These are phyloP conservation scores for Uropetala carovei DNA, from an alignment of 2,888 invertebrate species.

Conservation along the genomic window DNA sequence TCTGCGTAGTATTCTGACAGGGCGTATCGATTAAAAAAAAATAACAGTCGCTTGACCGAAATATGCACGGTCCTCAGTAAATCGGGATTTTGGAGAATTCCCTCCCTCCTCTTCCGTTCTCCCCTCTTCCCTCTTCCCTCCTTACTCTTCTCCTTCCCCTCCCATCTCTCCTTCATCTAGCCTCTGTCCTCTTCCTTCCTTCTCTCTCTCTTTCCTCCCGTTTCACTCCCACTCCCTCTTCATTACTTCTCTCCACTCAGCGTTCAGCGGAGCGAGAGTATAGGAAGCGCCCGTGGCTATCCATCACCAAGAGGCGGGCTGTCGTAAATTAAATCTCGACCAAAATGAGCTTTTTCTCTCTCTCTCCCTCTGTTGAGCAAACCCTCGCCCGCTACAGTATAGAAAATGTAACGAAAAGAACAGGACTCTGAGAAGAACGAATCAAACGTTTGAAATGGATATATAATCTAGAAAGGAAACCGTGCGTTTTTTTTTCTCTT, in stretches of 20 bases:
- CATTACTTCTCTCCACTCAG: neutral
- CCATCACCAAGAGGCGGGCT: neutral
- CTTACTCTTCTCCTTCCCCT: neutral
- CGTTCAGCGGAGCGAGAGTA: neutral
- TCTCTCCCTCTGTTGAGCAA: neutral
- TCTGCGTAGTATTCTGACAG: too few relatives aligned
- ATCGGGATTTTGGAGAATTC: too few relatives aligned
- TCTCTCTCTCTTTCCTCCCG: neutral
- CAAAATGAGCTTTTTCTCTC: neutral
- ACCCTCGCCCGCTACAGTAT: neutral
- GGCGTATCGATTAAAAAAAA: too few relatives aligned
- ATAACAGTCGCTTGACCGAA: too few relatives aligned
- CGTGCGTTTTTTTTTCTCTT: too few relatives aligned
- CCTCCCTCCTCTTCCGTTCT: neutral
- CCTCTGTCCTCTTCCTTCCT: neutral
- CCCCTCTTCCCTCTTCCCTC: neutral
- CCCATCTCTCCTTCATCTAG: neutral
- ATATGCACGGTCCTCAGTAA: too few relatives aligned
- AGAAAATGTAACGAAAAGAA: too few relatives aligned
- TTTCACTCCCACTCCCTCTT: neutral
- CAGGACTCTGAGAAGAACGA: too few relatives aligned
- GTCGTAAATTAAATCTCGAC: slow-evolving; percentile 40
- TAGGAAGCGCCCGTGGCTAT: neutral
- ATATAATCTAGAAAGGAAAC: too few relatives aligned
- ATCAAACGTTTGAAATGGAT: too few relatives aligned